Percentiles rank a stretch among this genome's conserved stretches.
These are phyloP conservation scores for Manis javanica DNA, from an alignment of 2,797 vertebrate genomes.

Conservation along the genomic window DNA sequence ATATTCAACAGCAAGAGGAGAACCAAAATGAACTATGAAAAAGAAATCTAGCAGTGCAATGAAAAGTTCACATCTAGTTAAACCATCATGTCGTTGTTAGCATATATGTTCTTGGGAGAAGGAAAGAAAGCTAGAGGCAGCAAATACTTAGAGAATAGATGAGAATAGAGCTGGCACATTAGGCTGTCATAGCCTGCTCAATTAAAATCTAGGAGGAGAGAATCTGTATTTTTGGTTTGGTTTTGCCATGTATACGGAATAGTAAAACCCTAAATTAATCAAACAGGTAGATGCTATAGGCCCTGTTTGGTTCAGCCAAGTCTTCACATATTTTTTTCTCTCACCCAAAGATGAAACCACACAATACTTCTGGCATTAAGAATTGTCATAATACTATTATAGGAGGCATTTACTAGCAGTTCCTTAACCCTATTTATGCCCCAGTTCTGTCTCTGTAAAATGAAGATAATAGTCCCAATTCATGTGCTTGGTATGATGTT, in stretches of 20 bases:
- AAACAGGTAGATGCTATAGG: neutral
- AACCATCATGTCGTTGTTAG: neutral
- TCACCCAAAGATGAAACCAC: neutral
- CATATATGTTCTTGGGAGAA: neutral
- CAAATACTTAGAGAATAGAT: neutral
- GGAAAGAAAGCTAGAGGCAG: neutral
- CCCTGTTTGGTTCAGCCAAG: neutral
- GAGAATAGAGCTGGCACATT: neutral
- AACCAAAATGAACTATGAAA: neutral
- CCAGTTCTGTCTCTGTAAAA: neutral
- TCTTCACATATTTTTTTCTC: constrained; percentile 11
- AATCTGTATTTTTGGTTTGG: neutral
- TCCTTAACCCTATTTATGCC: neutral
- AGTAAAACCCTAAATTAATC: neutral
- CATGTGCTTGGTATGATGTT: neutral
- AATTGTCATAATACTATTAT: neutral
- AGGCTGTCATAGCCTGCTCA: neutral
- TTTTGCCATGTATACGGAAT: neutral
- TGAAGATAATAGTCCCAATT: neutral
- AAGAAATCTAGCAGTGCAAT: neutral
- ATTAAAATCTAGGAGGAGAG: neutral
- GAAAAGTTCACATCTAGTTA: neutral
- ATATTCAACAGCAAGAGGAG: neutral
- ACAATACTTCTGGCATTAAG: neutral
- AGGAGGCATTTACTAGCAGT: neutral